These are phyloP conservation scores for Sarcophaga carnaria DNA, from an alignment of 2,888 invertebrate genomes.

Conservation along the genomic window DNA sequence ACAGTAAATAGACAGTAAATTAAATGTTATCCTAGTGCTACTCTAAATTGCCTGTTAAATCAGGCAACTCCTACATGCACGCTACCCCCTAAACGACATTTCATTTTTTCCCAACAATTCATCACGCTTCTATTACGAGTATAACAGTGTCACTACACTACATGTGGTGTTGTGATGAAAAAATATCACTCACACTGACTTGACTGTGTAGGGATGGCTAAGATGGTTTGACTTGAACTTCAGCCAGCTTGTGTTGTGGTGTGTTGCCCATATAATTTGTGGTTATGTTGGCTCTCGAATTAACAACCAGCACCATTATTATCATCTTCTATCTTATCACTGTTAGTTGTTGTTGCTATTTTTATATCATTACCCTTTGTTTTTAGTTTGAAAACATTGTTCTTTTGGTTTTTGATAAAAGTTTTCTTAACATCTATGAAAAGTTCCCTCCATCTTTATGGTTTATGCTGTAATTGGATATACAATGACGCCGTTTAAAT, in stretches of 20 bases:
- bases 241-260: background rate
- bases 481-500: constrained; percentile 66
- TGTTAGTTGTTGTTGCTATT: constrained; percentile 28
- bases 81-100: too few relatives aligned
- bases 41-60: constrained; percentile 49
- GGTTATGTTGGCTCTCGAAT: constrained; percentile 59
- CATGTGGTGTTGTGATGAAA: too few relatives aligned
- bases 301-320: constrained; percentile 50
- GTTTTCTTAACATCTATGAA: constrained; percentile 50
- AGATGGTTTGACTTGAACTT: background rate
- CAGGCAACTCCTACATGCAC: background rate
- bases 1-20: constrained; percentile 46
- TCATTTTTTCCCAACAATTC: too few relatives aligned
- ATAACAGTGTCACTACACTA: too few relatives aligned
- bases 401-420: constrained; percentile 35
- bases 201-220: background rate
- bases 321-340: constrained; percentile 10
- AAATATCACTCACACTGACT: background rate
- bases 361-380: constrained; percentile 18
- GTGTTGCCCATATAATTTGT: constrained; percentile 58
- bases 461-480: constrained; percentile 57
- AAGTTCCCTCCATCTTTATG: constrained; percentile 36
- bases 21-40: constrained; percentile 42
- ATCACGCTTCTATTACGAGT: too few relatives aligned
- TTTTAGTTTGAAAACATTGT: background rate